phyloP scores from a whole-genome alignment of 2,113 vertebrate genomes.

The Oophaga pumilio region DNA sequence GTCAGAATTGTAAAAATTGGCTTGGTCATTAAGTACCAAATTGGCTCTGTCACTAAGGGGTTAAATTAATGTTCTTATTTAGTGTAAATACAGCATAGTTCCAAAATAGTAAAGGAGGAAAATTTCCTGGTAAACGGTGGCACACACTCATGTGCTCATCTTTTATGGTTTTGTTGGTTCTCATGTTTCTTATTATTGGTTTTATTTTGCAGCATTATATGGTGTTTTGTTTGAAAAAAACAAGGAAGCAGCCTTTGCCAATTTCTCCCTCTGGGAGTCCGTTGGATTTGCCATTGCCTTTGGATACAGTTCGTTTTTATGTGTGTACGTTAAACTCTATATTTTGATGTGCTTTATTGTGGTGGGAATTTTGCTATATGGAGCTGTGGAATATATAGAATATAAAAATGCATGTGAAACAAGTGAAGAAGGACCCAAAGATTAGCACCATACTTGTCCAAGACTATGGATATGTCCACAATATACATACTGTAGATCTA shows the following conservation, averaged over 20 bases:
- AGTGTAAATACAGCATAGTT: not conserved
- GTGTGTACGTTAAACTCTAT: constrained; percentile 77
- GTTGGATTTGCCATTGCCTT: constrained; percentile 81
- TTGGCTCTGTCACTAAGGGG: too few relatives aligned
- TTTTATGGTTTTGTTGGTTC: not conserved
- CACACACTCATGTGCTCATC: not conserved
- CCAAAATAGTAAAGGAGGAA: not conserved
- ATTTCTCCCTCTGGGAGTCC: constrained; percentile 85
- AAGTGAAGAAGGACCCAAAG: constrained; percentile 38
- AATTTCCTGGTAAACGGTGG: not conserved
- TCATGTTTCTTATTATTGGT: not conserved
- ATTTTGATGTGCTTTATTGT: constrained; percentile 72
- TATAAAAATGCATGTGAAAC: constrained; percentile 52
- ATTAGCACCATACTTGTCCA: not conserved
- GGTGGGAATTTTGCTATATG: constrained; percentile 70
- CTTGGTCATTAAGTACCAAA: too few relatives aligned
- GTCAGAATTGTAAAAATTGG: too few relatives aligned
- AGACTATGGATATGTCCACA: too few relatives aligned
- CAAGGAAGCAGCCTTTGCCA: constrained; percentile 82
- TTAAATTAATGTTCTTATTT: too few relatives aligned
- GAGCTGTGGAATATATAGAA: constrained; percentile 74
- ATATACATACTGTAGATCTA: too few relatives aligned
- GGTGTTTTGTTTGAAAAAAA: constrained; percentile 74
- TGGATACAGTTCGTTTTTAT: constrained; percentile 79
- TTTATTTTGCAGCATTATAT: constrained; percentile 75